phyloP scores from a whole-genome alignment of 2,113 vertebrate genomes.

The Puma concolor region DNA sequence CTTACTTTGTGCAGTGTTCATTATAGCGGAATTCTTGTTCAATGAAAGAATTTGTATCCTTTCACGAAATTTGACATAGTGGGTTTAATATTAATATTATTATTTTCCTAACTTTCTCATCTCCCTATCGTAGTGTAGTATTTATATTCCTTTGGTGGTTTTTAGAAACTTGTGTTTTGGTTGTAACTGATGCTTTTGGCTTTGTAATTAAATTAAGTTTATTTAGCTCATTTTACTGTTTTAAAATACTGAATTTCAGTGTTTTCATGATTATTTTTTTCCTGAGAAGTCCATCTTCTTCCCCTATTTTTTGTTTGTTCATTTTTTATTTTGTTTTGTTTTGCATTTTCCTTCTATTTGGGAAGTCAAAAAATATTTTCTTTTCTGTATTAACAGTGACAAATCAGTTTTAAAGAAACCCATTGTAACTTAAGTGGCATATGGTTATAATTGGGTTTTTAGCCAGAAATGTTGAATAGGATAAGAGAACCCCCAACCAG shows the following conservation, averaged over 20 bases:
- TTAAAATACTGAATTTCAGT: neutral
- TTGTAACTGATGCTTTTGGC: neutral
- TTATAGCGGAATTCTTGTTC: neutral
- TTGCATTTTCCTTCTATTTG: neutral
- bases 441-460: neutral
- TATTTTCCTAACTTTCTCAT: neutral
- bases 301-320: neutral
- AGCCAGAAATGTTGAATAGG: neutral
- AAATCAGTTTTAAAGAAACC: neutral
- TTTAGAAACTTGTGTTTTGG: neutral
- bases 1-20: neutral
- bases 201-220: neutral
- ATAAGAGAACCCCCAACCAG: neutral
- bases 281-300: neutral
- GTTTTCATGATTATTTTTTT: constrained; percentile 36
- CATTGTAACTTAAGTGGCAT: neutral
- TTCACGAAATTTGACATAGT: neutral
- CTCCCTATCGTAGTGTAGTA: neutral
- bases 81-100: neutral
- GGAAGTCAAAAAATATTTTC: neutral
- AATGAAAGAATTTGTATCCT: neutral
- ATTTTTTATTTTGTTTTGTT: neutral
- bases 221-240: constrained; percentile 30
- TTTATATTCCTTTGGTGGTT: constrained; percentile 35
- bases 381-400: neutral